Percentiles rank a stretch among this genome's conserved stretches.
Evolutionary conservation across 2,888 invertebrate species (phyloP).

Genomic region (Julus scandinavius): DNA sequence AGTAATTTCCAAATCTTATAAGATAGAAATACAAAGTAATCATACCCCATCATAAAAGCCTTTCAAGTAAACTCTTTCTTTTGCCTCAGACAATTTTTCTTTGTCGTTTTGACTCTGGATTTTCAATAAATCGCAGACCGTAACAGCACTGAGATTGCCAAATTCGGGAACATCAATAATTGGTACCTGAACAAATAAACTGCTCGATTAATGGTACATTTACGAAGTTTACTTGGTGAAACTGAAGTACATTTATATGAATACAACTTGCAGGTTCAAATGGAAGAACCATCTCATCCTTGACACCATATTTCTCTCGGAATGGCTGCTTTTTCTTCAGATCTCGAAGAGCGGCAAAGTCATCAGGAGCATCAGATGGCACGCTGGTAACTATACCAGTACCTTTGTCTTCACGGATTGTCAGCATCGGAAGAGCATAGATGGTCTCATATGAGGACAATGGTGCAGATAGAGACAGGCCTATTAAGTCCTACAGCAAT

Average conservation of each 20-base stretch:
- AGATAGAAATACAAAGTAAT: slow-evolving; percentile 45
- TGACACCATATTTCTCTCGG: slow-evolving; percentile 90
- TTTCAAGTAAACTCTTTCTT: slow-evolving; percentile 94
- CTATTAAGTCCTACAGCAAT: slow-evolving; percentile 77
- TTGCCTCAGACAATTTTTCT: slow-evolving; percentile 92
- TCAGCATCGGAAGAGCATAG: slow-evolving; percentile 96
- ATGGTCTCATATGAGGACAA: slow-evolving; percentile 83
- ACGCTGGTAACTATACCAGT: slow-evolving; percentile 98
- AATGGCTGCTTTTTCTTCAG: slow-evolving; percentile 93
- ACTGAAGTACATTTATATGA: neutral
- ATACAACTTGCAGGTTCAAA: slow-evolving; percentile 72
- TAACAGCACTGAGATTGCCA: slow-evolving; percentile 86
- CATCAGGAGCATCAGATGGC: slow-evolving; percentile 98
- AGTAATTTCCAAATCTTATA: neutral
- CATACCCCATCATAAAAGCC: slow-evolving; percentile 83
- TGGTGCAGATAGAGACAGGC: slow-evolving; percentile 85
- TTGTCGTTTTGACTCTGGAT: slow-evolving; percentile 98
- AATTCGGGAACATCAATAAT: slow-evolving; percentile 92
- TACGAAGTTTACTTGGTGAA: neutral
- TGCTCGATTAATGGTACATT: neutral
- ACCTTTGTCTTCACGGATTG: slow-evolving; percentile 97
- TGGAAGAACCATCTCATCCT: slow-evolving; percentile 81
- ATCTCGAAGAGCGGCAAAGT: slow-evolving; percentile 94
- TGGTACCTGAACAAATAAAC: slow-evolving; percentile 71
- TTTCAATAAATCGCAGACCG: slow-evolving; percentile 86